A percentile compares a stretch with the other conserved stretches of the same genome.
Evolutionary conservation across 2,797 vertebrate species (phyloP).

Genomic region (Selene dorsalis): DNA sequence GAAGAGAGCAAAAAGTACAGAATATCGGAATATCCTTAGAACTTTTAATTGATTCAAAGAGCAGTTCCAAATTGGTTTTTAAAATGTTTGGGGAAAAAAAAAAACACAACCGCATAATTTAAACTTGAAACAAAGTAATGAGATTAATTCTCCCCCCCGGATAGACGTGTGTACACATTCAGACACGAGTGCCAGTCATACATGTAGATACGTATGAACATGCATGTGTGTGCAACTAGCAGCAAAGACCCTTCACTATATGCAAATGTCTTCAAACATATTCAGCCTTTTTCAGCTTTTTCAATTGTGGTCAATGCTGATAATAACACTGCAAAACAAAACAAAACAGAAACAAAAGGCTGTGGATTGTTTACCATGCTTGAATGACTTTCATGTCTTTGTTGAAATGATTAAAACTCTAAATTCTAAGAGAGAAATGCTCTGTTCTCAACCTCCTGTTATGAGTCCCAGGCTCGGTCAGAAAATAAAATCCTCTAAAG

Average conservation of each 20-base stretch:
- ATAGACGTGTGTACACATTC: neutral
- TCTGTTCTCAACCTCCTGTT: constrained; percentile 34
- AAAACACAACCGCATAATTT: constrained; percentile 3
- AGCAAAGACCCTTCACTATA: neutral
- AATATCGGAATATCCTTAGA: constrained; percentile 28
- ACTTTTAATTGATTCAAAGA: constrained; percentile 52
- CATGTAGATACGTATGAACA: neutral
- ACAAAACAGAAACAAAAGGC: neutral
- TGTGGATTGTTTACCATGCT: constrained; percentile 30
- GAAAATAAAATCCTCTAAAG: constrained; percentile 32
- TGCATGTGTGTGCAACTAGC: neutral
- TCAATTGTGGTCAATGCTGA: neutral
- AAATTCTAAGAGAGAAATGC: neutral
- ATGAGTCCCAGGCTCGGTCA: constrained; percentile 16
- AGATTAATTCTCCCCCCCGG: neutral
- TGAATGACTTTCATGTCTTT: constrained; percentile 32
- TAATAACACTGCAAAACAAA: constrained; percentile 21
- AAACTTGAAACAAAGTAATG: constrained; percentile 26
- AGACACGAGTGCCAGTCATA: neutral
- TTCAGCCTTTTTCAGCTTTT: neutral
- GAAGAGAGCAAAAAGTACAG: constrained; percentile 14
- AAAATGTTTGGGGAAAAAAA: constrained; percentile 5
- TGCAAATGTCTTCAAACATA: constrained; percentile 12
- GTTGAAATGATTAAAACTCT: constrained; percentile 24
- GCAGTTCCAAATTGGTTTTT: constrained; percentile 23